A percentile compares a stretch with the other conserved stretches of the same genome.
Evolutionary conservation across 2,888 invertebrate genomes (phyloP).

Genomic region (Rotaria macrura): DNA sequence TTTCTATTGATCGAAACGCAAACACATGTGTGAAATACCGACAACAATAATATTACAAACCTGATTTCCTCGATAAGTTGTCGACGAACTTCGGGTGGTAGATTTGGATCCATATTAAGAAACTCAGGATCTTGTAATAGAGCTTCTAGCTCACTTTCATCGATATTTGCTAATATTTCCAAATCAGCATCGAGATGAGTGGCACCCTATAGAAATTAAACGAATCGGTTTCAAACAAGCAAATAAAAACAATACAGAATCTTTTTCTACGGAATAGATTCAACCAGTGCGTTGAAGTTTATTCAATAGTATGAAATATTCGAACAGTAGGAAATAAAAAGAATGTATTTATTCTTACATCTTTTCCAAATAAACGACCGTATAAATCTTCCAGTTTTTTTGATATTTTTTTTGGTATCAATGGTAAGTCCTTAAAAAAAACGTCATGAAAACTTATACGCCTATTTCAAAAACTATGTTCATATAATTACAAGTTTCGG

Average conservation of each 20-base stretch:
- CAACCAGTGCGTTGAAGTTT: too few species aligned
- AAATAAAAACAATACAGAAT: too few species aligned
- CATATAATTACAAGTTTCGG: neutral
- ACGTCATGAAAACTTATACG: too few species aligned
- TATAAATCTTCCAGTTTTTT: neutral
- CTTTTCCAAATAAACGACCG: neutral
- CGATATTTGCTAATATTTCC: neutral
- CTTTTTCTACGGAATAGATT: too few species aligned
- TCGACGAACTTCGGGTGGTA: neutral
- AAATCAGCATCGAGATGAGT: neutral
- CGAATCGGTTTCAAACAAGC: too few species aligned
- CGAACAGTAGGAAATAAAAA: neutral
- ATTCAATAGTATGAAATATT: too few species aligned
- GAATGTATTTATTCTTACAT: neutral
- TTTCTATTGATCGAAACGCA: neutral
- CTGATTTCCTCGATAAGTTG: neutral
- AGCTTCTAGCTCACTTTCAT: constrained; percentile 9
- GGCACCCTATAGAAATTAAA: neutral
- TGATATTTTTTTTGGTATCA: neutral
- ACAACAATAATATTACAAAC: neutral
- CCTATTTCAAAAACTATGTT: neutral
- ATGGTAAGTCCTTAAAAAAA: neutral
- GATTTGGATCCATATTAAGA: neutral
- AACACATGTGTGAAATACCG: neutral
- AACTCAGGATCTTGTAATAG: neutral